Conservation (phyloP, 1,140 invertebrate species). For the Achatina immaculata region DNA sequence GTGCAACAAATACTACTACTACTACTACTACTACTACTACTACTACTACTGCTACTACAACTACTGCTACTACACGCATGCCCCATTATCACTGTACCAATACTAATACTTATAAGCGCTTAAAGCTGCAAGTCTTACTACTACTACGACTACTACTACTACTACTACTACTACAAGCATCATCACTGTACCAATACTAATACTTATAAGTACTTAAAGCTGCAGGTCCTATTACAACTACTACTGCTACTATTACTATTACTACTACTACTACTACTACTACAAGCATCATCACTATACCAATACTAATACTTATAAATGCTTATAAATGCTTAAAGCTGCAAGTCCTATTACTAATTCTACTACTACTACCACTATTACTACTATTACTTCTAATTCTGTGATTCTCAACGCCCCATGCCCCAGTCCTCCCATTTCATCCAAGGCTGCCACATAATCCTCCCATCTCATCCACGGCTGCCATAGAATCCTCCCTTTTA, state of each 20-base stretch:
- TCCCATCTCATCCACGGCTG: too few species aligned
- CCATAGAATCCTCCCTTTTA: too few species aligned
- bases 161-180: background rate
- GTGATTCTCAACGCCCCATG: too few species aligned
- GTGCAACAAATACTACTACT: background rate
- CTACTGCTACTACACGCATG: too few species aligned
- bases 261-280: background rate
- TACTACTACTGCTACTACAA: too few species aligned
- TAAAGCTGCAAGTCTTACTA: too few species aligned
- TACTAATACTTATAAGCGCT: background rate
- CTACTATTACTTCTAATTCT: background rate
- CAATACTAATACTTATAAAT: background rate
- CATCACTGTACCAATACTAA: background rate
- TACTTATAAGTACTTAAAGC: too few species aligned
- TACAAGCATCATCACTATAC: background rate
- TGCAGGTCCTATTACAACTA: background rate
- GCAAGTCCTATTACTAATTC: background rate
- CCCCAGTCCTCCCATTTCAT: too few species aligned
- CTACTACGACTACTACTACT: too few species aligned
- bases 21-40: too few species aligned
- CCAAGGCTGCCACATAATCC: too few species aligned
- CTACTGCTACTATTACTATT: background rate
- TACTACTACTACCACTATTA: constrained; percentile 4
- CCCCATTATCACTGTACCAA: background rate
- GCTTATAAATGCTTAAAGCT: too few species aligned